Evolutionary conservation across 2,888 invertebrate genomes (phyloP), one percentile per base, ranked within the genome.

Genomic region (Polydesmus complanatus): DNA sequence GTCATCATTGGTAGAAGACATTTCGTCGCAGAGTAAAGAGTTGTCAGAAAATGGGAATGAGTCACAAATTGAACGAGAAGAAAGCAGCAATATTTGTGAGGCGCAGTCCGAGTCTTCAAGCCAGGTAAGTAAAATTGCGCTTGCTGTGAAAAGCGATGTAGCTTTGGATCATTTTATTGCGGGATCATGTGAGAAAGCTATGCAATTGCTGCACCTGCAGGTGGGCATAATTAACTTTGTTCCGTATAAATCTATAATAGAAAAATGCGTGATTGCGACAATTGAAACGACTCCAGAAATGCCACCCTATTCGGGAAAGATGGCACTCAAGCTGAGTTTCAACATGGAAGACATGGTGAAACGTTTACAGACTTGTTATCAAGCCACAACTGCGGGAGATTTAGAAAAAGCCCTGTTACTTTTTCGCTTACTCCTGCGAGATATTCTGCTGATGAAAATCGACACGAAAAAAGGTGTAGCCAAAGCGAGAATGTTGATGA

Each of bases 371-470:
- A 74, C 71, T 64, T 56, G 94, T 70, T 98, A 98, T 75, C 94
- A 95, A 73, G 74, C 96, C 62, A 97, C 96, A 0, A 97, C 97
- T 0, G 82, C 83, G 8, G 98, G 97, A 60, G 96, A 95, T 76
- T 98, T 98, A 76, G 77, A 81, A 0, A 97, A 98, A 69, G 96
- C 96, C 0, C 80, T 89, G 1, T 91, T 90, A 57, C 85, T 84
- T 67, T 82, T 98, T 70, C 85, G 91, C 67, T 77, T 78, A 14
- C 81, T 96, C 23, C 77, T 89, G 23, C 80, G 91, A 14, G 80
- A 82, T 69, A 85, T 96, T 65, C 92, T 99, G 26, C 78, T 98
- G 52, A 85, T 89, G 8, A 93, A 96, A 8, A 93, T 95, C 58
- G 85, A 83, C 48, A 89, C 5, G 37, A 37, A 88, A 72, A 86